Evolutionary conservation across 2,888 invertebrate species (phyloP).

Genomic region (Xestia sexstrigata): DNA sequence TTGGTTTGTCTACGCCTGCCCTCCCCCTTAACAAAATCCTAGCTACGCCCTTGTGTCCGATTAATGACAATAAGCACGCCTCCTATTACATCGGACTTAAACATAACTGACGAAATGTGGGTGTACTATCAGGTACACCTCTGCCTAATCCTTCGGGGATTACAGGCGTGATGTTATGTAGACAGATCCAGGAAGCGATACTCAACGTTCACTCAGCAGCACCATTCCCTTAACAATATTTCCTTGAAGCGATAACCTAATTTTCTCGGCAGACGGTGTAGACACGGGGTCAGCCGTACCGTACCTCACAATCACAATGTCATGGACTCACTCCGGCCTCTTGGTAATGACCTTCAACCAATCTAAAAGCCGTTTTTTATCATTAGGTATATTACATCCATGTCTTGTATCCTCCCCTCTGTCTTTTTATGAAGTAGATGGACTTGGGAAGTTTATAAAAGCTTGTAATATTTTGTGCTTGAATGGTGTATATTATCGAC

Average conservation of each 20-base stretch:
- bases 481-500: not conserved
- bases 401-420: not conserved
- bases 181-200: not conserved
- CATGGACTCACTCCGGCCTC: constrained; percentile 26
- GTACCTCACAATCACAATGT: constrained; percentile 22
- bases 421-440: not conserved
- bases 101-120: no score
- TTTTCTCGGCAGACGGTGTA: constrained; percentile 11
- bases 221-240: not conserved
- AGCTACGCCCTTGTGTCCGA: no score
- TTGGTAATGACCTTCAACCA: constrained; percentile 49
- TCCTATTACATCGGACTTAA: no score
- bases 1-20: no score
- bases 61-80: no score
- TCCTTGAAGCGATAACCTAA: constrained; percentile 10
- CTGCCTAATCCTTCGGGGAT: not conserved
- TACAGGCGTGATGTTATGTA: not conserved
- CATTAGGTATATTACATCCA: constrained; percentile 23
- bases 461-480: constrained; percentile 10
- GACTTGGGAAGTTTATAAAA: not conserved
- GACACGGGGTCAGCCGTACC: constrained; percentile 17
- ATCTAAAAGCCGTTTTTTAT: constrained; percentile 49
- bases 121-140: no score
- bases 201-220: not conserved
- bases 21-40: no score